phyloP scores from a whole-genome alignment of 2,888 invertebrate species.

The Chrysolina haemoptera region DNA sequence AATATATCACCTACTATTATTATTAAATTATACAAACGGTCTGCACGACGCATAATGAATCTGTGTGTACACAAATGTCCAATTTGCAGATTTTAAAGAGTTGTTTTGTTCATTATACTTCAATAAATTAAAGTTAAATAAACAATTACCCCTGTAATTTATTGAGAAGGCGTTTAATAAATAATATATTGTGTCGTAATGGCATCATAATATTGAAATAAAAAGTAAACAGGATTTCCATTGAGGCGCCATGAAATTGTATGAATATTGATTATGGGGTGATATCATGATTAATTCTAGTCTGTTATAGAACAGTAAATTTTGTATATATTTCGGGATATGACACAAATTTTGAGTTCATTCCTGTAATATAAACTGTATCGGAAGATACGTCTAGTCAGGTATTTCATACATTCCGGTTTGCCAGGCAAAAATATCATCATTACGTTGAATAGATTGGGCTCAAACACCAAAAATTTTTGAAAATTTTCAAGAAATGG shows the following conservation, averaged over 20 bases:
- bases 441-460: too few relatives aligned
- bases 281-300: constrained; percentile 18
- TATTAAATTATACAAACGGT: constrained; percentile 20
- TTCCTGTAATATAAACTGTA: too few relatives aligned
- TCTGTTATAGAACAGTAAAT: constrained; percentile 4
- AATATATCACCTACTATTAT: constrained; percentile 14
- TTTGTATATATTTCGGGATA: not conserved
- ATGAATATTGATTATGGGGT: constrained; percentile 22
- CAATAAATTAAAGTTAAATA: constrained; percentile 23
- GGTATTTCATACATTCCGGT: too few relatives aligned
- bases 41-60: not conserved
- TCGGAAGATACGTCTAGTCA: too few relatives aligned
- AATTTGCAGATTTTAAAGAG: constrained; percentile 23
- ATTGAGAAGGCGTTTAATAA: constrained; percentile 37
- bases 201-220: constrained; percentile 28
- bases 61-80: not conserved
- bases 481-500: too few relatives aligned
- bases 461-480: too few relatives aligned
- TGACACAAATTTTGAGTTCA: not conserved
- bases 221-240: constrained; percentile 25
- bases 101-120: constrained; percentile 24
- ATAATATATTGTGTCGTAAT: constrained; percentile 36
- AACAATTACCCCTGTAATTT: constrained; percentile 30
- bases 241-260: constrained; percentile 21
- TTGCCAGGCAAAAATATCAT: too few relatives aligned